Evolutionary conservation across 2,113 vertebrate species (phyloP).

Genomic region (Neolamprologus brichardi): DNA sequence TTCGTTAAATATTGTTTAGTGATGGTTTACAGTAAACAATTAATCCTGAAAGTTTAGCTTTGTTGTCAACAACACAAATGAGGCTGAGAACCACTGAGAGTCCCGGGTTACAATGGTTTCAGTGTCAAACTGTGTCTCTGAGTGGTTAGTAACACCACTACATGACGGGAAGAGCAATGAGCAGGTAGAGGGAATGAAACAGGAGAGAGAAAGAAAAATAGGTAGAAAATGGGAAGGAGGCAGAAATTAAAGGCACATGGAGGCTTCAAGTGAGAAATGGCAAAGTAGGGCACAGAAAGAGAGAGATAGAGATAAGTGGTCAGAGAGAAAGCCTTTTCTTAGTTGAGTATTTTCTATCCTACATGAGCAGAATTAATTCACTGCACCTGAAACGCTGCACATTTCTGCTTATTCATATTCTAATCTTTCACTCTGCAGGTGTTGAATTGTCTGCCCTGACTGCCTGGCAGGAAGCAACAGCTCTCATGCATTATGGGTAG

Average conservation of each 20-base stretch:
- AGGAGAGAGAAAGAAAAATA: not conserved
- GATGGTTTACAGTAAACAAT: not conserved
- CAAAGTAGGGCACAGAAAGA: not conserved
- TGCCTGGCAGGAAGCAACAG: constrained; percentile 23
- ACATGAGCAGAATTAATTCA: not conserved
- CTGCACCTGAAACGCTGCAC: not conserved
- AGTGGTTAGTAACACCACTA: constrained; percentile 11
- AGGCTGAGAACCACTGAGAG: constrained; percentile 34
- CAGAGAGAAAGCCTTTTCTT: not conserved
- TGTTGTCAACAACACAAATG: not conserved
- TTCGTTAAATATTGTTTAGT: not conserved
- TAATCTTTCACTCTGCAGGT: not conserved
- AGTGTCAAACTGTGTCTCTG: not conserved
- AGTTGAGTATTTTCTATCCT: not conserved
- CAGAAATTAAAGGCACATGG: constrained; percentile 60
- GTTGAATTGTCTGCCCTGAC: not conserved
- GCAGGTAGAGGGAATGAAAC: not conserved
- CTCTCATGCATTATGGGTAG: constrained; percentile 56
- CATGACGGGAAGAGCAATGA: constrained; percentile 25
- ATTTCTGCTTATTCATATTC: not conserved
- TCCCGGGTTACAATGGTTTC: not conserved
- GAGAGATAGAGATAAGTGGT: not conserved
- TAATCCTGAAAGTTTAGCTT: not conserved
- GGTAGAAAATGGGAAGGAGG: not conserved
- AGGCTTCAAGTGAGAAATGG: constrained; percentile 30